These are phyloP conservation scores for Lepus timidus DNA, from an alignment of 2,113 vertebrate genomes.

Conservation along the genomic window DNA sequence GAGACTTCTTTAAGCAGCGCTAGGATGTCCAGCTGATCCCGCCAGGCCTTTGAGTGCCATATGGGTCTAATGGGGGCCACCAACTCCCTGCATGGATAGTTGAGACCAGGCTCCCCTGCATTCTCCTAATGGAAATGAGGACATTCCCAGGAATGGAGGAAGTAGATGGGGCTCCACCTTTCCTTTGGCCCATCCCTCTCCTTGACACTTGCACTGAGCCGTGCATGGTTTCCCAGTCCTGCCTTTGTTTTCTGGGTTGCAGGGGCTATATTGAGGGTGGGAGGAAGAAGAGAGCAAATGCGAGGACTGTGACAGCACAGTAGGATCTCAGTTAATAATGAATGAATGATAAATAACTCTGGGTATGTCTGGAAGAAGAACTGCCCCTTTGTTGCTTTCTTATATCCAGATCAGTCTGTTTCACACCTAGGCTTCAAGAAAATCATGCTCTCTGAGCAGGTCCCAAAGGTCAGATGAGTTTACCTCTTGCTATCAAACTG, in stretches of 20 bases:
- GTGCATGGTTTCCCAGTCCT: neutral
- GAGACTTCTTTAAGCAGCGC: neutral
- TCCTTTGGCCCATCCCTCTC: neutral
- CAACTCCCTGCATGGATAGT: neutral
- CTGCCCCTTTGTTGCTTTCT: constrained; percentile 30
- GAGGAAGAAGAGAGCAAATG: neutral
- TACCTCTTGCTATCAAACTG: neutral
- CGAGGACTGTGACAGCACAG: neutral
- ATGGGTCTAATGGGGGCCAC: neutral
- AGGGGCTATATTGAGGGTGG: neutral
- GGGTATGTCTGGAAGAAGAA: constrained; percentile 23
- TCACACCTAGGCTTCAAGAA: neutral
- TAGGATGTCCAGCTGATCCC: neutral
- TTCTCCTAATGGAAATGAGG: neutral
- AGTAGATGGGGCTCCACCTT: neutral
- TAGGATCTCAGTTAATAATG: neutral
- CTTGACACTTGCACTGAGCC: neutral
- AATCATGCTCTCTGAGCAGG: neutral
- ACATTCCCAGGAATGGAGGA: neutral
- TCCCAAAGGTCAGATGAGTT: neutral
- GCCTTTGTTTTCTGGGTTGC: neutral
- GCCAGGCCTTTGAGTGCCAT: neutral
- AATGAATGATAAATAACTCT: constrained; percentile 22
- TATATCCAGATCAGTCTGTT: neutral
- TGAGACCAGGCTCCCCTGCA: neutral